Evolutionary conservation across 1,140 invertebrate genomes (phyloP), one percentile per base, ranked within the genome.

Genomic region (Capitella teleta): DNA sequence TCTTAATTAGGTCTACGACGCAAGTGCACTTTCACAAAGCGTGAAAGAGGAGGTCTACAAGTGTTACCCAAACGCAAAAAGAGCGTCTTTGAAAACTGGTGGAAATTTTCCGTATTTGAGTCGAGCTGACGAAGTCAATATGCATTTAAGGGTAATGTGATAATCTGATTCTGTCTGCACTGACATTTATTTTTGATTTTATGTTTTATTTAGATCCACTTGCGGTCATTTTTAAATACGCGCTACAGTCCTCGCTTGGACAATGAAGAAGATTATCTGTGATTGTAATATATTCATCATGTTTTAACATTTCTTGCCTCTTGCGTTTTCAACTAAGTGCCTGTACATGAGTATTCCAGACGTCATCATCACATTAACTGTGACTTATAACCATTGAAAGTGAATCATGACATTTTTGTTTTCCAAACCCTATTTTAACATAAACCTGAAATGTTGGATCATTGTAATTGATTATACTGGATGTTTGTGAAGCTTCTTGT

Each of bases 91-190:
- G 14, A 92, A 93, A 66, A 82, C 76, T 59, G 88, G 88, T 5
- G 88, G 88, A 3, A 91, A 92, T 73, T 94, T 92, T 72, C 88
- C 88, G 3, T 93, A 90, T 63, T 75, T 94, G 37, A 89, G 87
- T 68, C 78, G 86, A 66, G 81, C 82, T 67, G 83, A 84, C 60
- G 88, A 94, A 78, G 86, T 92, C 19, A 91, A 91, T 74, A 74
- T 92, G 47, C 86, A 90, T 77, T 77, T 93, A 64, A 79, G 87
- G 77, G 88, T 89, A 76, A 75, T 65, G 12, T 25, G 18, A 24
- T 28, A 47, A 16, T 30, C 1, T 28, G 26, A 1, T 8, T 12
- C 16, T 1, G 10, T 34, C 32, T 34, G 32, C 32, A 1, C 16
- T 1, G 1, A 16, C 16, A 12, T 34, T 12, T 16, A 1, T 10